Conservation (phyloP, 2,113 vertebrate genomes). For the Abramis brama region DNA sequence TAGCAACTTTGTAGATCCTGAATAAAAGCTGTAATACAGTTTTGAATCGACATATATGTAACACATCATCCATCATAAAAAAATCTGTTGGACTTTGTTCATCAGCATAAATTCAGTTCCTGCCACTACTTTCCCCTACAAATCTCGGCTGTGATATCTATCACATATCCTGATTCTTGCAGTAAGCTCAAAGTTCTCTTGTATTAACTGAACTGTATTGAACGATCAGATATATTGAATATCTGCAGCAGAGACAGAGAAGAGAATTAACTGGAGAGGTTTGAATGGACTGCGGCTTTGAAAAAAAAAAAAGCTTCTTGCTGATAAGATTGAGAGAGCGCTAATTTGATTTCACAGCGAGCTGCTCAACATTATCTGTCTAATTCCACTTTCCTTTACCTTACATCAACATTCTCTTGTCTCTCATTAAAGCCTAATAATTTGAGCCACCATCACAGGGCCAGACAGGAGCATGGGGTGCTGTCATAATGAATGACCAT, state of each 20-base stretch:
- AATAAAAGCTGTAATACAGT: not conserved
- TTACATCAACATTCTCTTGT: constrained; percentile 41
- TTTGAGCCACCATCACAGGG: constrained; percentile 45
- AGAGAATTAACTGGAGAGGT: constrained; percentile 19
- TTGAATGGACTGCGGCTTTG: constrained; percentile 32
- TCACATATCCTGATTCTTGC: constrained; percentile 15
- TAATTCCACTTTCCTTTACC: constrained; percentile 43
- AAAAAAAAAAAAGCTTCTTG: constrained; percentile 39
- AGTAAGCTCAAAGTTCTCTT: constrained; percentile 12
- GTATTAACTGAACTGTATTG: constrained; percentile 16
- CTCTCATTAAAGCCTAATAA: constrained; percentile 48
- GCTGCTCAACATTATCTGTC: constrained; percentile 63
- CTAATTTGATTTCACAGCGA: constrained; percentile 70
- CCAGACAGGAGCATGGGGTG: constrained; percentile 37
- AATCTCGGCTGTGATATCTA: constrained; percentile 13
- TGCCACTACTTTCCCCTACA: not conserved
- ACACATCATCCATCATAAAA: not conserved
- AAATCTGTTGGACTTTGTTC: not conserved
- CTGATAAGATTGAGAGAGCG: constrained; percentile 63
- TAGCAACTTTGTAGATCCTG: not conserved
- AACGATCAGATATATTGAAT: constrained; percentile 39
- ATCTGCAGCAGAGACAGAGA: not conserved
- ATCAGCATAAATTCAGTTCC: not conserved
- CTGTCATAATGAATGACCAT: constrained; percentile 36
- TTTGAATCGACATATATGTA: not conserved